Conservation (phyloP, 2,888 invertebrate species). For the Tetranychus piercei region DNA sequence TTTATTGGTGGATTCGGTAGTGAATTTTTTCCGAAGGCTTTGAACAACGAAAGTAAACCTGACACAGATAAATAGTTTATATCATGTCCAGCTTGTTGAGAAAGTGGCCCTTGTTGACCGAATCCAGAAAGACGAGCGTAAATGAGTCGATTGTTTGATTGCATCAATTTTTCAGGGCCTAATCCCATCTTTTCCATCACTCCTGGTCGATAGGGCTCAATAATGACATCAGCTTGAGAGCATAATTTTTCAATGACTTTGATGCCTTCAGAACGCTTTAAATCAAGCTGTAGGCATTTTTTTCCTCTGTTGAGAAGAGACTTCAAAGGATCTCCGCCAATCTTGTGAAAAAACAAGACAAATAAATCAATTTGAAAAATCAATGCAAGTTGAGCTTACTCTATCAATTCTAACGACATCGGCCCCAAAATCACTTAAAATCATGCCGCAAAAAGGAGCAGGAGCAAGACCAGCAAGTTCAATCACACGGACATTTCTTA, state of each 20-base stretch:
- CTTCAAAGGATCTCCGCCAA: slow-evolving; percentile 27
- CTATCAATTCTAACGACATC: slow-evolving; percentile 69
- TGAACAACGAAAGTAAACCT: slow-evolving; percentile 55
- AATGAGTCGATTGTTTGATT: slow-evolving; percentile 55
- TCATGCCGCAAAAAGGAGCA: slow-evolving; percentile 82
- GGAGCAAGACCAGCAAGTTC: slow-evolving; percentile 91
- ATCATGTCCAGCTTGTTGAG: slow-evolving; percentile 76
- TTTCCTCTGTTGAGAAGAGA: slow-evolving; percentile 67
- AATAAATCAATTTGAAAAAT: slow-evolving; percentile 2
- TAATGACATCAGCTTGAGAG: slow-evolving; percentile 57
- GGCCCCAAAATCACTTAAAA: slow-evolving; percentile 88
- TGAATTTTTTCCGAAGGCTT: slow-evolving; percentile 41
- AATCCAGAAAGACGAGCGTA: slow-evolving; percentile 83
- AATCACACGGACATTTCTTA: slow-evolving; percentile 66
- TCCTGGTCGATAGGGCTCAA: slow-evolving; percentile 83
- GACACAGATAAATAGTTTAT: slow-evolving; percentile 81
- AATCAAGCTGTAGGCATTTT: slow-evolving; percentile 54
- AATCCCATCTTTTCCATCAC: slow-evolving; percentile 81
- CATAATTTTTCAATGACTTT: slow-evolving; percentile 50
- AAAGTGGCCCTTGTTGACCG: slow-evolving; percentile 62
- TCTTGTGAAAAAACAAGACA: slow-evolving; percentile 12
- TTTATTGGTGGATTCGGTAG: slow-evolving; percentile 56
- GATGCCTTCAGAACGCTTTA: slow-evolving; percentile 53
- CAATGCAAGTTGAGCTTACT: slow-evolving; percentile 38
- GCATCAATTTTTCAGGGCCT: slow-evolving; percentile 53